Evolutionary conservation across 2,113 vertebrate species (phyloP).

Genomic region (Cyanocitta stelleri): DNA sequence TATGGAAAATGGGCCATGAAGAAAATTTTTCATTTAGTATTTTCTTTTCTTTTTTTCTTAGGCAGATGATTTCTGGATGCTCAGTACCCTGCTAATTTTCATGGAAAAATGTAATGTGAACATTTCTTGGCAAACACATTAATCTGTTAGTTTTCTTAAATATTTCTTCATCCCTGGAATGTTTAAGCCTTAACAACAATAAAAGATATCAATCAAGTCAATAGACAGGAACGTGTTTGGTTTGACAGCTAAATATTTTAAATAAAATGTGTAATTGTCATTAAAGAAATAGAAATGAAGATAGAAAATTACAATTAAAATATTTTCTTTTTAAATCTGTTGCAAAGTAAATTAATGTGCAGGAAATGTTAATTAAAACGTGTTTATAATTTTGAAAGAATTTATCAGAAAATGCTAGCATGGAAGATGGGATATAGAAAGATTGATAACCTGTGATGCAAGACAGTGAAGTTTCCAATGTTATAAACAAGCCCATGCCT

Average conservation of each 20-base stretch:
- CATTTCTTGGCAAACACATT: slow-evolving; percentile 11
- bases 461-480: neutral
- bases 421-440: neutral
- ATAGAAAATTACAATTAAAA: neutral
- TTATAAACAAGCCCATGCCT: neutral
- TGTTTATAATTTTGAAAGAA: neutral
- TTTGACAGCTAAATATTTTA: slow-evolving; percentile 24
- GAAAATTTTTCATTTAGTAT: neutral
- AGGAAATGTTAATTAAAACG: neutral
- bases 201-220: slow-evolving; percentile 12
- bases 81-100: slow-evolving; percentile 1
- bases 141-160: slow-evolving; percentile 26
- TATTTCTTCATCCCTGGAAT: slow-evolving; percentile 21
- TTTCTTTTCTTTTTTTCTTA: neutral
- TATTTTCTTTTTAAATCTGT: neutral
- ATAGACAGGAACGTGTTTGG: neutral
- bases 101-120: slow-evolving; percentile 23
- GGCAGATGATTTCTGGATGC: neutral
- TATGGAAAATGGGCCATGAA: slow-evolving; percentile 13
- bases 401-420: neutral
- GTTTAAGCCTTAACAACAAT: slow-evolving; percentile 29
- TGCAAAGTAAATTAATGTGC: neutral
- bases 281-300: neutral
- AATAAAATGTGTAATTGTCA: neutral
- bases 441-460: neutral